Evolutionary conservation across 2,797 vertebrate species (phyloP), one percentile per base, ranked within the genome.

Genomic region (Siniperca undulata): DNA sequence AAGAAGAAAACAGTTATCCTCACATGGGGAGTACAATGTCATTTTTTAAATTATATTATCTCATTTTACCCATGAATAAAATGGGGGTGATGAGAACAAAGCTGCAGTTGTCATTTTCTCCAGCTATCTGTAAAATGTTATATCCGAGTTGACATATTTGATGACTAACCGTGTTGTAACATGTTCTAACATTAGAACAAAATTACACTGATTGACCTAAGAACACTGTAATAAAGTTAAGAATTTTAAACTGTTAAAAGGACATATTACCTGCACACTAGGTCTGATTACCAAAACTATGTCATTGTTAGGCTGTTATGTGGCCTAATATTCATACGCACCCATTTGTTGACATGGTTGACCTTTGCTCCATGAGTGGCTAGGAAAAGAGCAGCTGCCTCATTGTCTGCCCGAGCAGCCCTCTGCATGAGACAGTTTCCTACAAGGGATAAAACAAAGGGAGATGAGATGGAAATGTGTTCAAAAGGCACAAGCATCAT

Each of bases 301-400:
- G 20, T 19, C 20, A 3, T 1, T 7, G 55, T 68, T 30, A 68
- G 12, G 2, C 14, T 64, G n/a, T 36, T 40, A 36, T 38, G 24
- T n/a, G 30, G n/a, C 16, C 34, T 71, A 42, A 78, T 20, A 10
- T 36, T 82, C 11, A 70, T 82, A 95, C 97, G 84, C 90, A 99
- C 99, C 98, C 95, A 95, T 96, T 97, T 98, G 94, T 99, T 99
- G 89, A 95, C 94, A 90, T 99, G 97, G 91, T 99, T 99, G 91
- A 98, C 98, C 81, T 97, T 97, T 89, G 98, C 98, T 82, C 97
- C 97, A 1, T 97, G 98, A 59, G 97, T 97, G 80, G 97, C 97
- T 64, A 99, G 91, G 94, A 99, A 99, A 83, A 99, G 97, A 81
- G 99, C 96, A 14, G 99, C 98, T 13, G 98, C 98, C 89, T 99